Evolutionary conservation across 1,140 invertebrate genomes (phyloP), one percentile per base, ranked within the genome.

Genomic region (Nomia melanderi): DNA sequence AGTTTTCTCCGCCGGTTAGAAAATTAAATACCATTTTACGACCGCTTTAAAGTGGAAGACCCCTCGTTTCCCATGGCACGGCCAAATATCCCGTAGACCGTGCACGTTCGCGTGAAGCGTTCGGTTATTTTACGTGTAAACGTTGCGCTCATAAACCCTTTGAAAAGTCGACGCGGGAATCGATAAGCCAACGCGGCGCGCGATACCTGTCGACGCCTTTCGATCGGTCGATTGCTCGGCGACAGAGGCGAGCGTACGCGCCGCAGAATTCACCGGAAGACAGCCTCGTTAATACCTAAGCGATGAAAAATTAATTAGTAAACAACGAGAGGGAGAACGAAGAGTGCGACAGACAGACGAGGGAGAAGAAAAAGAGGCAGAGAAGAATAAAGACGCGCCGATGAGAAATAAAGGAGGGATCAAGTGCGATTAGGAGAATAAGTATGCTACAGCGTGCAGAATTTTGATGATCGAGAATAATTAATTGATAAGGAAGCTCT

Each of bases 121-220:
- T n/a, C 7, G 29, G n/a, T 29, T 59, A 59, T 33, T 59, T 59
- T 63, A 36, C 36, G 23, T 0, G 11, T 1, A 29, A n/a, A 9
- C 36, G 23, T 5, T 44, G 6, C 20, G 3, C 36, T 27, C 9
- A 23, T 5, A 25, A 27, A 17, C 7, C 25, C 41, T 25, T 29
- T 39, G 39, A 53, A 67, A 54, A 67, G 12, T 71, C 17, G 17
- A 70, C 67, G 36, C n/a, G 17, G 25, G 53, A 7, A 62, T 36
- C n/a, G 41, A 63, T 36, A 63, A 62, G 41, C 39, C 39, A 44
- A 41, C 62, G 62, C 6, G n/a, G 12, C n/a, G 25, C 41, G 17
- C 39, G 14, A 64, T 36, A 33, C 60, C 60, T 41, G 39, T 47
- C 36, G 41, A 64, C 39, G 41, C 62, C 62, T 64, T 64, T 47